These are phyloP conservation scores for Punctoribates punctum DNA, from an alignment of 2,888 invertebrate genomes.

Conservation along the genomic window DNA sequence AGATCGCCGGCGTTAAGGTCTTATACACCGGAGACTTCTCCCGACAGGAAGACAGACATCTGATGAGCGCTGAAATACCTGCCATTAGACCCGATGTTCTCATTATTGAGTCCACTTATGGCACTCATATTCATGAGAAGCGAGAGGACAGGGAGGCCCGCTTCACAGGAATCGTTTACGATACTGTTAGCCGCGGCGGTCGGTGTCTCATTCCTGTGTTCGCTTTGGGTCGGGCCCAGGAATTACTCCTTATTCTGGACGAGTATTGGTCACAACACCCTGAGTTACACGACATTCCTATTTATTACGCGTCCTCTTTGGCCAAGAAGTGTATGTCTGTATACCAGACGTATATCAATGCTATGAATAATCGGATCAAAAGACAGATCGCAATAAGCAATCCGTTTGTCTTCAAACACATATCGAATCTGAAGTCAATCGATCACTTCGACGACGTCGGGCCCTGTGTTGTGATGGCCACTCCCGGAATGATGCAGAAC, in stretches of 20 bases:
- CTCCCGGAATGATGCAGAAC: conserved; percentile 99
- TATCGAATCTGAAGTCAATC: conserved; percentile 91
- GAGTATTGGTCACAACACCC: conserved; percentile 96
- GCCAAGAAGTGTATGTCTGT: conserved; percentile 99
- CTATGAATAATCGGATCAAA: conserved; percentile 97
- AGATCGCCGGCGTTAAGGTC: conserved; percentile 93
- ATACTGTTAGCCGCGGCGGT: conserved; percentile 94
- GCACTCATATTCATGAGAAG: conserved; percentile 98
- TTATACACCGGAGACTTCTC: conserved; percentile 98
- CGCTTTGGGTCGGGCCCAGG: conserved; percentile 95
- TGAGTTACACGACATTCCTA: conserved; percentile 95
- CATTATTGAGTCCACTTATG: conserved; percentile 98
- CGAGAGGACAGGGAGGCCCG: conserved; percentile 91
- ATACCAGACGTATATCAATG: conserved; percentile 98
- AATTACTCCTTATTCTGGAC: conserved; percentile 84
- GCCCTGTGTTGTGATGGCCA: conserved; percentile 99
- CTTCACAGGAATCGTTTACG: conserved; percentile 87
- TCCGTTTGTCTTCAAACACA: conserved; percentile 97
- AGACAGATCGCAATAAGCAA: conserved; percentile 96
- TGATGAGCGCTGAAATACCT: conserved; percentile 99
- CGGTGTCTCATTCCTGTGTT: conserved; percentile 98
- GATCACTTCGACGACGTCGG: conserved; percentile 99
- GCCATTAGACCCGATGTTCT: conserved; percentile 92
- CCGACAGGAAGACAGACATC: conserved; percentile 89
- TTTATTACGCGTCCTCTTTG: conserved; percentile 97